phyloP scores from a whole-genome alignment of 2,113 vertebrate genomes.

The Hymenochirus boettgeri region DNA sequence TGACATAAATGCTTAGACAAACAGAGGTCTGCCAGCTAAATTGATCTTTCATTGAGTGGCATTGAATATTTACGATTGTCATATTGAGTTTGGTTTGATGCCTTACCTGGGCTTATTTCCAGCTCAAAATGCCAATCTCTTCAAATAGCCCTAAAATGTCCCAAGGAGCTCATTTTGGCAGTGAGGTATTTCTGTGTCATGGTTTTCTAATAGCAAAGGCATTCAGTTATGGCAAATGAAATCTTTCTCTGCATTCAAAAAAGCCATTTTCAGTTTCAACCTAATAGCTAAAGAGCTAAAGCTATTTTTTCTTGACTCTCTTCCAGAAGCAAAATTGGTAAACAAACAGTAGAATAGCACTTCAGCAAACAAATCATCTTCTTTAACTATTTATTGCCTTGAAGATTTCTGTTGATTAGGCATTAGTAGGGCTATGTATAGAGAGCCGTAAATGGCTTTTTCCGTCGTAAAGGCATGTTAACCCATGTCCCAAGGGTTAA shows the following conservation, averaged over 20 bases:
- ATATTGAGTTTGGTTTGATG: constrained; percentile 67
- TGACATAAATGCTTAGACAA: constrained; percentile 63
- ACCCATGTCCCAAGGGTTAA: too few species aligned
- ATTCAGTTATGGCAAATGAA: constrained; percentile 57
- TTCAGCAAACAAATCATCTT: not conserved
- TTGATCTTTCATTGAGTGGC: constrained; percentile 57
- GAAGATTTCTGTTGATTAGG: too few species aligned
- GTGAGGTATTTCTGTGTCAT: constrained; percentile 66
- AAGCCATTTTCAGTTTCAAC: constrained; percentile 47
- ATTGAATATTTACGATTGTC: constrained; percentile 62
- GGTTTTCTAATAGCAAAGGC: constrained; percentile 61
- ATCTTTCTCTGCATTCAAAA: constrained; percentile 44
- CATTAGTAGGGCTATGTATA: too few species aligned
- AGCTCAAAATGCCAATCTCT: constrained; percentile 64
- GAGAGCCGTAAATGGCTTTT: too few species aligned
- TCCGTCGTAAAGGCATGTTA: too few species aligned
- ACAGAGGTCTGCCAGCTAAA: constrained; percentile 60
- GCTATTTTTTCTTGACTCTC: constrained; percentile 8
- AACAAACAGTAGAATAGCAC: not conserved
- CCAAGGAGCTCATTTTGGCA: constrained; percentile 70
- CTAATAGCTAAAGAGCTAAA: constrained; percentile 40
- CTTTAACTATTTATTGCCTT: too few species aligned
- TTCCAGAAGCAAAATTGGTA: constrained; percentile 1
- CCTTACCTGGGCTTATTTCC: constrained; percentile 64
- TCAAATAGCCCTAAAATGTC: constrained; percentile 67